A percentile compares a stretch with the other conserved stretches of the same genome.
These are phyloP conservation scores for Mormoops blainvillei DNA, from an alignment of 2,113 vertebrate species.

Conservation along the genomic window DNA sequence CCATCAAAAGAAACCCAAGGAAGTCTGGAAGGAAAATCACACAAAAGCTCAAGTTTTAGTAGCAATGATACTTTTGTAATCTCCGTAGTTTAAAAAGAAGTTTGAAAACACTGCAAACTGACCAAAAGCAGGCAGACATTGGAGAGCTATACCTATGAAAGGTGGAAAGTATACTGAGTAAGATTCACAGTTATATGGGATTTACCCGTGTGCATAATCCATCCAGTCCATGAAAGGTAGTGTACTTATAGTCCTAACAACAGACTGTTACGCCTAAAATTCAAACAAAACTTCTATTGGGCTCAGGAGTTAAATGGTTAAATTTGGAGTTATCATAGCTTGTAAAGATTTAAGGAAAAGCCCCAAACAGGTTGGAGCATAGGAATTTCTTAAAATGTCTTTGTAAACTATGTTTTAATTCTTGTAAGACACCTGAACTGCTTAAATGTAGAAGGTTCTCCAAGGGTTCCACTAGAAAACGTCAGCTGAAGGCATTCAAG, in stretches of 20 bases:
- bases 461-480: background rate
- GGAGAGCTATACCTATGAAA: background rate
- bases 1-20: background rate
- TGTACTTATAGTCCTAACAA: background rate
- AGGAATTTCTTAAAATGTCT: background rate
- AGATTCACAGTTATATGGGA: background rate
- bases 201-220: background rate
- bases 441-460: background rate
- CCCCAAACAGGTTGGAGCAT: background rate
- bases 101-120: background rate
- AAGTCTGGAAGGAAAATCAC: background rate
- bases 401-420: background rate
- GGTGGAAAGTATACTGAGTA: background rate
- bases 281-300: background rate
- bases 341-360: background rate
- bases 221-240: background rate
- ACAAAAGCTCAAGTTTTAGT: background rate
- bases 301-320: background rate
- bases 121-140: background rate
- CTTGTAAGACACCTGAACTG: background rate
- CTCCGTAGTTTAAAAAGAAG: background rate
- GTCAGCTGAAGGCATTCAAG: background rate
- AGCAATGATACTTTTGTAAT: background rate
- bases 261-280: background rate
- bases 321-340: background rate